These are phyloP conservation scores for Rhagoletis zephyria DNA, from an alignment of 1,140 invertebrate species.

Conservation along the genomic window DNA sequence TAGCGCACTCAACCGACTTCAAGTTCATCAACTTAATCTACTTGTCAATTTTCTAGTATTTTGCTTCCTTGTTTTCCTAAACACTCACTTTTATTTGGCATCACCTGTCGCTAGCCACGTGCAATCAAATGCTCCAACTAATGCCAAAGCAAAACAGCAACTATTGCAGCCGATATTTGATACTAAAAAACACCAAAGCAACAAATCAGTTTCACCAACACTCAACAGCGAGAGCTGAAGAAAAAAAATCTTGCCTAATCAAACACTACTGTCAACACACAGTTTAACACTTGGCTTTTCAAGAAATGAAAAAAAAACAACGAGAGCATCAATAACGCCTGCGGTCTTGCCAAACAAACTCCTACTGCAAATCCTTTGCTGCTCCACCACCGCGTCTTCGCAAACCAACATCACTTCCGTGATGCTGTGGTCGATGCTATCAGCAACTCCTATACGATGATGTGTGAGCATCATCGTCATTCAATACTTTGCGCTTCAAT, in stretches of 20 bases:
- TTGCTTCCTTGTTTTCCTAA: constrained; percentile 33
- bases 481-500: constrained; percentile 50
- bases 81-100: background rate
- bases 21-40: constrained; percentile 55
- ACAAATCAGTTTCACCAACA: constrained; percentile 9
- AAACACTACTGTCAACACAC: constrained; percentile 51
- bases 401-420: constrained; percentile 44
- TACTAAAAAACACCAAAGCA: background rate
- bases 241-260: background rate
- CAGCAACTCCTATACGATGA: background rate
- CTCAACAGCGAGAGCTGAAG: no score
- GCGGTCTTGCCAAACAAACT: constrained; percentile 42
- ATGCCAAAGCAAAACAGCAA: background rate
- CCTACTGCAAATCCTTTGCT: background rate
- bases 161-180: background rate
- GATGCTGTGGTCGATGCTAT: background rate
- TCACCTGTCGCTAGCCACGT: background rate
- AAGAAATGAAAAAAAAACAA: background rate
- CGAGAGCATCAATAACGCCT: background rate
- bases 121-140: background rate
- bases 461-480: constrained; percentile 25
- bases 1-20: constrained; percentile 5
- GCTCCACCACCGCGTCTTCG: background rate
- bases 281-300: constrained; percentile 51
- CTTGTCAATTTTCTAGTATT: constrained; percentile 48